phyloP scores from a whole-genome alignment of 1,140 invertebrate genomes.

The Heliconius melpomene region DNA sequence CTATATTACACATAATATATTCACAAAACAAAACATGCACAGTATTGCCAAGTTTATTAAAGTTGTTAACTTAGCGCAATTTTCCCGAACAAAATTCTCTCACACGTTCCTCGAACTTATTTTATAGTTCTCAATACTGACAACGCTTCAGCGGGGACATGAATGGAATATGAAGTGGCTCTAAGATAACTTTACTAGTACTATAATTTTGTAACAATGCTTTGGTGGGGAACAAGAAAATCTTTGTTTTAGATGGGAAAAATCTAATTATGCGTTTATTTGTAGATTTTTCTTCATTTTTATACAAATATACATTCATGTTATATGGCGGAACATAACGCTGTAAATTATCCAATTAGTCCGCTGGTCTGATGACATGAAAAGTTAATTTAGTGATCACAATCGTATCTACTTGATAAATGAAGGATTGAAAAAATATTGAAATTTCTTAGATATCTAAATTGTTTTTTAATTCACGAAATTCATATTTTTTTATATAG shows the following conservation, averaged over 20 bases:
- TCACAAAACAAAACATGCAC: neutral
- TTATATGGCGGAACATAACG: neutral
- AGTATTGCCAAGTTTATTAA: conserved; percentile 25
- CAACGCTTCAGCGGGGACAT: conserved; percentile 20
- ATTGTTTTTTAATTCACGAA: neutral
- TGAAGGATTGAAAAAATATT: neutral
- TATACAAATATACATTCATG: neutral
- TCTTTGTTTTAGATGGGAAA: neutral
- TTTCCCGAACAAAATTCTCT: conserved; percentile 19
- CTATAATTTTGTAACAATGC: conserved; percentile 16
- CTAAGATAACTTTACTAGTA: conserved; percentile 16
- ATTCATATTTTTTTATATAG: neutral
- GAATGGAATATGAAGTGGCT: conserved; percentile 26
- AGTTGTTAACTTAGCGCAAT: conserved; percentile 20
- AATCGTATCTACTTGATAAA: neutral
- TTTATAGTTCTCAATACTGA: conserved; percentile 35
- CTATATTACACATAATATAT: neutral
- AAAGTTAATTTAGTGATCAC: too few species aligned
- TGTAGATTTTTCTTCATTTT: neutral
- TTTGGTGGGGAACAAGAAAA: neutral
- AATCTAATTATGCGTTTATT: neutral
- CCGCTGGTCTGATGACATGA: neutral
- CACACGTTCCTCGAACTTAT: conserved; percentile 30
- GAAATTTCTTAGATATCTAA: neutral
- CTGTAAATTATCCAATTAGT: neutral